These are phyloP conservation scores for Leptinotarsa rubiginosa DNA, from an alignment of 2,888 invertebrate species.

Conservation along the genomic window DNA sequence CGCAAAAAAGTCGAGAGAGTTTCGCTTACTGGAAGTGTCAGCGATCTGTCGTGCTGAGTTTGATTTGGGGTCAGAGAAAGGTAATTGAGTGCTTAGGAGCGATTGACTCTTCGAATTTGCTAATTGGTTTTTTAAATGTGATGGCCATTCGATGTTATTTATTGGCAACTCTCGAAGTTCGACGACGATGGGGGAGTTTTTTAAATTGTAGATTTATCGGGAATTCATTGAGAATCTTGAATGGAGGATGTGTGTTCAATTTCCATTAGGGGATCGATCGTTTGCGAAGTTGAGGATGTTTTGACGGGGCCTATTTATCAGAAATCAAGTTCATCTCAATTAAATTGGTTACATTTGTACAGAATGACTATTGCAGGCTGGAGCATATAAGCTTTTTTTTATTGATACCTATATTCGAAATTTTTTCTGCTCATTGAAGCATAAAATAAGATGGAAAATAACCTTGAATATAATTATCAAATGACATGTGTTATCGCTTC, in stretches of 20 bases:
- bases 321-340: background rate
- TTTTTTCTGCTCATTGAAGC: no score
- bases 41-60: constrained; percentile 38
- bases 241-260: constrained; percentile 32
- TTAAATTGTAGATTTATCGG: constrained; percentile 33
- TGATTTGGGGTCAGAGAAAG: constrained; percentile 27
- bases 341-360: no score
- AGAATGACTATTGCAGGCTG: no score
- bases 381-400: no score
- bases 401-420: no score
- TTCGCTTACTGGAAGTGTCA: constrained; percentile 44
- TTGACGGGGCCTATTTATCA: background rate
- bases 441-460: no score
- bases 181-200: constrained; percentile 22
- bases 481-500: no score
- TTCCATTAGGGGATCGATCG: constrained; percentile 30
- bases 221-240: constrained; percentile 33
- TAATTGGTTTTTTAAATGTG: constrained; percentile 38
- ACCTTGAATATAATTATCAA: no score
- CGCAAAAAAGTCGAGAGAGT: constrained; percentile 45
- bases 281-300: background rate
- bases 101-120: constrained; percentile 39
- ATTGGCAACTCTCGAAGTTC: constrained; percentile 27
- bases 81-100: constrained; percentile 40
- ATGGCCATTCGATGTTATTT: constrained; percentile 37